A percentile compares a stretch with the other conserved stretches of the same genome.
Evolutionary conservation across 2,113 vertebrate species (phyloP).

Genomic region (Forbesichthys agassizii): DNA sequence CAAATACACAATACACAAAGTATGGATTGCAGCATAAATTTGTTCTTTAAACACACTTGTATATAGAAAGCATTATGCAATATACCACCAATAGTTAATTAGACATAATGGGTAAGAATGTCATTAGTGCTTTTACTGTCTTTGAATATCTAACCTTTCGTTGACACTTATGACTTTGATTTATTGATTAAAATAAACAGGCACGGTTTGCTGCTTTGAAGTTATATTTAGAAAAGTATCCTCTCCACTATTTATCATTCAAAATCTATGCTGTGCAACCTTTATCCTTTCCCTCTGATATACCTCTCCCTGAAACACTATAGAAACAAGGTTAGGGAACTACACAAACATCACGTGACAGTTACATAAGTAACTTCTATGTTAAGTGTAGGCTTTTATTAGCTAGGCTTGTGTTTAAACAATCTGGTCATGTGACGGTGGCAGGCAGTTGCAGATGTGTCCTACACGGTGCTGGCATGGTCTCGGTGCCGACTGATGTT

Average conservation of each 20-base stretch:
- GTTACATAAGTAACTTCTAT: neutral
- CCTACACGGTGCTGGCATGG: too few relatives aligned
- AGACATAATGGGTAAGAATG: neutral
- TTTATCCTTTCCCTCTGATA: slow-evolving; percentile 2
- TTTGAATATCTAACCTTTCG: too few relatives aligned
- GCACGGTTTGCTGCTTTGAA: neutral
- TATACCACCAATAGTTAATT: neutral
- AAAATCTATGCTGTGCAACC: neutral
- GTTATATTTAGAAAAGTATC: neutral
- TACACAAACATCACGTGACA: neutral
- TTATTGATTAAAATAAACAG: neutral
- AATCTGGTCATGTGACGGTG: neutral
- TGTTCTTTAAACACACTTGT: neutral
- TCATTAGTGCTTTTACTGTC: too few relatives aligned
- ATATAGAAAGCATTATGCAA: neutral
- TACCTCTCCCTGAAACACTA: slow-evolving; percentile 22
- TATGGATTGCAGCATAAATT: neutral
- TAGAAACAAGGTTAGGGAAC: neutral
- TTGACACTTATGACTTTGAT: too few relatives aligned
- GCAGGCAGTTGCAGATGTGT: too few relatives aligned
- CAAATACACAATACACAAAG: slow-evolving; percentile 44
- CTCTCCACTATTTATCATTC: too few relatives aligned
- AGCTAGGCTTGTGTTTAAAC: neutral
- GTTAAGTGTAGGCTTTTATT: slow-evolving; percentile 11
- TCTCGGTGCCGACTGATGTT: too few relatives aligned